A percentile compares a stretch with the other conserved stretches of the same genome.
Conservation (phyloP, 2,797 vertebrate genomes). For the Cossypha heuglini region DNA sequence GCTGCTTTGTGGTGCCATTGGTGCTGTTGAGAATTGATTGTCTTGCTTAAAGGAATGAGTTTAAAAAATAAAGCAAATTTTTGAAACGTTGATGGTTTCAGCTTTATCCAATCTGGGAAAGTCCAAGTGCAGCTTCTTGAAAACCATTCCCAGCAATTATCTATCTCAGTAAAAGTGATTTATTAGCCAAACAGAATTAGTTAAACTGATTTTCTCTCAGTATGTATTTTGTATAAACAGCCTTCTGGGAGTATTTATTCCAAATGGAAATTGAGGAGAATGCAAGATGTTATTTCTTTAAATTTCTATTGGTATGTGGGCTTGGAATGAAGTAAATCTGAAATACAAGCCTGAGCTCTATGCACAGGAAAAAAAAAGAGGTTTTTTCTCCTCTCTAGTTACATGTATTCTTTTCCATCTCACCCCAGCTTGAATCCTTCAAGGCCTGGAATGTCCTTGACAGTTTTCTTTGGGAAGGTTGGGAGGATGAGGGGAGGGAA, state of each 20-base stretch:
- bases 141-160: neutral
- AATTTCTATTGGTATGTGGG: neutral
- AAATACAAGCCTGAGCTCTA: neutral
- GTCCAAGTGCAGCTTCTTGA: neutral
- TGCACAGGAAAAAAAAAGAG: neutral
- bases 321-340: neutral
- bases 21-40: neutral
- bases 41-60: neutral
- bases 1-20: neutral
- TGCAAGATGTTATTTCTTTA: neutral
- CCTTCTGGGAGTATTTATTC: neutral
- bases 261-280: neutral
- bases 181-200: neutral
- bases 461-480: neutral
- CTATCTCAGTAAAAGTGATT: neutral
- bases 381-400: neutral
- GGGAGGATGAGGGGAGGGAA: rapidly evolving
- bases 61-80: neutral
- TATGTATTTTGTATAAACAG: neutral
- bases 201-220: neutral
- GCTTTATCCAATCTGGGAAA: neutral
- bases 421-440: neutral
- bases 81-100: neutral
- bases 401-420: neutral
- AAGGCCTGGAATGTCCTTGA: neutral